Evolutionary conservation across 2,113 vertebrate genomes (phyloP).

Genomic region (Circaetus gallicus): DNA sequence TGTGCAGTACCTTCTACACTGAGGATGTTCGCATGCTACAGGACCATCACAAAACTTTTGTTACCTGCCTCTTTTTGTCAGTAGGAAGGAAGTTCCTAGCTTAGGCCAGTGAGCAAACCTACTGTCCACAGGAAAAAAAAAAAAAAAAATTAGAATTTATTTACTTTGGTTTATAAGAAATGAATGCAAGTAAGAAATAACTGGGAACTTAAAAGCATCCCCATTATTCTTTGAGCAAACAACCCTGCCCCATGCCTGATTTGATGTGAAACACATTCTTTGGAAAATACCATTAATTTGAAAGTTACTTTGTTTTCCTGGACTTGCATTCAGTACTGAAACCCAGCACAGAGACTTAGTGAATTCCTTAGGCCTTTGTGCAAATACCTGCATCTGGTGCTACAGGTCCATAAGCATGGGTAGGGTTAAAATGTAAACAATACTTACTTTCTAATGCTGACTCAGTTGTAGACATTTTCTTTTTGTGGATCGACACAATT

Average conservation of each 20-base stretch:
- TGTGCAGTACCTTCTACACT: neutral
- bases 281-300: neutral
- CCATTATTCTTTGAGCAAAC: neutral
- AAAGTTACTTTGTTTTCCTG: neutral
- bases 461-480: neutral
- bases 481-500: neutral
- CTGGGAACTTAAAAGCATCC: neutral
- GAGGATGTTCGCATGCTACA: fast-evolving
- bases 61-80: neutral
- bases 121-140: neutral
- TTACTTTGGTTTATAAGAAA: neutral
- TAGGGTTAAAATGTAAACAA: neutral
- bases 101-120: neutral
- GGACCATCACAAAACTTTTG: neutral
- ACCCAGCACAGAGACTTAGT: neutral
- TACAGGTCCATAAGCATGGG: neutral
- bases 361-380: neutral
- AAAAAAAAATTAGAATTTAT: neutral
- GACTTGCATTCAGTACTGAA: neutral
- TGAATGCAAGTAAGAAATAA: neutral
- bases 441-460: neutral
- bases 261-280: neutral
- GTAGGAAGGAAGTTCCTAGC: neutral
- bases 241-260: neutral
- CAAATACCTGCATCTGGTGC: neutral